A percentile compares a stretch with the other conserved stretches of the same genome.
These are phyloP conservation scores for Hirundo rustica DNA, from an alignment of 2,797 vertebrate species.

Conservation along the genomic window DNA sequence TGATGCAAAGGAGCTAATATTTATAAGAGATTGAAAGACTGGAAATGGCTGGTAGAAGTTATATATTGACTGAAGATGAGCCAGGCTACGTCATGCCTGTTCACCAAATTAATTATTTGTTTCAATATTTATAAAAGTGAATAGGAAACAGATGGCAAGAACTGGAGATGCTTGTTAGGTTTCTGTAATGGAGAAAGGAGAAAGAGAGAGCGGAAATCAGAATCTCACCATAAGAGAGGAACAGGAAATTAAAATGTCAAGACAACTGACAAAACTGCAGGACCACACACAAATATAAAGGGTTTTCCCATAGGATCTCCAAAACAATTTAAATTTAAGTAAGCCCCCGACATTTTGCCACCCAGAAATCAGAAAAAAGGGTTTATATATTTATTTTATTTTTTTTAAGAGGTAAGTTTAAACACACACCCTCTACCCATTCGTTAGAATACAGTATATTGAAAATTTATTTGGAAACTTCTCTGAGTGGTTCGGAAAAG, in stretches of 20 bases:
- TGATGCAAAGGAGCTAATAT: background rate
- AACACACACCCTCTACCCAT: background rate
- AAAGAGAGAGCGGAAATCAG: constrained; percentile 60
- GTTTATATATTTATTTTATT: too few relatives aligned
- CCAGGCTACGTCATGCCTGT: constrained; percentile 18
- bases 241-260: constrained; percentile 76
- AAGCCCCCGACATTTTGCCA: too few relatives aligned
- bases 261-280: constrained; percentile 50
- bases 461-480: background rate
- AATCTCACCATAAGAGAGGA: constrained; percentile 61
- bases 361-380: constrained; percentile 2
- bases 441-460: background rate
- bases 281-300: constrained; percentile 58
- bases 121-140: constrained; percentile 65
- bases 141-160: constrained; percentile 73
- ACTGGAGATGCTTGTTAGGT: constrained; percentile 51
- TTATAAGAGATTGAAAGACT: background rate
- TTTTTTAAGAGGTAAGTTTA: background rate
- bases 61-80: constrained; percentile 50
- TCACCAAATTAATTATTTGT: constrained; percentile 62
- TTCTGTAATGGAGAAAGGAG: constrained; percentile 37
- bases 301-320: background rate
- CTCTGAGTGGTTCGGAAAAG: background rate
- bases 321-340: background rate
- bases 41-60: constrained; percentile 47